phyloP scores from a whole-genome alignment of 2,888 invertebrate genomes.

The Physocephala rufipes region DNA sequence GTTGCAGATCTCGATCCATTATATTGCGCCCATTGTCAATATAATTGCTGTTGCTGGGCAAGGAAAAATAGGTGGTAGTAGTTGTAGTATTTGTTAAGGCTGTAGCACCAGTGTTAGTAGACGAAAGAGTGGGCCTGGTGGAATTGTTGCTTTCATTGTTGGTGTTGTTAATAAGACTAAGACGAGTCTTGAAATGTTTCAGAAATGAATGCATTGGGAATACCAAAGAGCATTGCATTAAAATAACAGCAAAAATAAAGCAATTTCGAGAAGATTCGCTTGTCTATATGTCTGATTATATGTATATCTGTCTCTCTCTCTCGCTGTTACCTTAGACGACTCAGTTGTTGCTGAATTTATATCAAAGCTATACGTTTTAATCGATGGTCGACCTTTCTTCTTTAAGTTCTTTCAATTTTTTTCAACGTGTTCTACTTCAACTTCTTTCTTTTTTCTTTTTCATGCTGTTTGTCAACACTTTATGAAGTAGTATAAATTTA shows the following conservation, averaged over 20 bases:
- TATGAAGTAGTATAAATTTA: no score
- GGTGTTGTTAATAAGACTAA: conserved; percentile 41
- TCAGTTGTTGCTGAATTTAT: no score
- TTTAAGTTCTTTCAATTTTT: neutral
- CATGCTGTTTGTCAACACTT: no score
- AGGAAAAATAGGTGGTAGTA: neutral
- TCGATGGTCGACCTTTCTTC: neutral
- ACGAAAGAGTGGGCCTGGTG: conserved; percentile 7
- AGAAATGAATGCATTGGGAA: conserved; percentile 45
- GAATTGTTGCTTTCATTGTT: conserved; percentile 29
- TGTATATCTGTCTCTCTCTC: no score
- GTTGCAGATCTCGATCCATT: conserved; percentile 57
- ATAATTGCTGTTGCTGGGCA: neutral
- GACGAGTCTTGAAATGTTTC: conserved; percentile 46
- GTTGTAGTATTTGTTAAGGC: conserved; percentile 1
- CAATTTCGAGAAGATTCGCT: neutral
- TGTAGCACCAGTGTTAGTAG: conserved; percentile 20
- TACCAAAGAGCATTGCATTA: neutral
- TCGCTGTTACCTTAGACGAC: no score
- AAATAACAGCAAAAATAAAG: neutral
- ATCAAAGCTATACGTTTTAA: no score
- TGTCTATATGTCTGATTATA: no score
- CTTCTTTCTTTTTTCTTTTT: no score
- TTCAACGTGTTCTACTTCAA: neutral
- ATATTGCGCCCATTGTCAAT: conserved; percentile 40